Evolutionary conservation across 2,888 invertebrate species (phyloP).

Genomic region (Apamea crenata): DNA sequence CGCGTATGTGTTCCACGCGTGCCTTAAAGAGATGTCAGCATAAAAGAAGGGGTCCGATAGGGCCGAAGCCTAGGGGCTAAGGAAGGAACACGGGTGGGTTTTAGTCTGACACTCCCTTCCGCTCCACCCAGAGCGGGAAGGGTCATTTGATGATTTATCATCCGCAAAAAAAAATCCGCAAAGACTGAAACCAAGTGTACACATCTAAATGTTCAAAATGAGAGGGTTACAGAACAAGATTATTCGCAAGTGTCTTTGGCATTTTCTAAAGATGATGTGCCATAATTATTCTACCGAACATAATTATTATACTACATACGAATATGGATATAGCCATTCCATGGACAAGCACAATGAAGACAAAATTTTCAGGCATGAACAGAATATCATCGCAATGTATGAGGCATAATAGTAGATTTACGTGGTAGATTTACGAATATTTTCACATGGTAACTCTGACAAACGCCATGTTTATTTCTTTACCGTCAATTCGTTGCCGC

Average conservation of each 20-base stretch:
- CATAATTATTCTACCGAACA: background rate
- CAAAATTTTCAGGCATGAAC: accelerated
- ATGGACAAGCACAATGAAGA: background rate
- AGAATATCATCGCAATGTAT: background rate
- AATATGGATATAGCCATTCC: background rate
- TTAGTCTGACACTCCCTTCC: no score
- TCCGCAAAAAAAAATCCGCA: no score
- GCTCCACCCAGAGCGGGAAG: no score
- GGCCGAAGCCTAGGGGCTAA: no score
- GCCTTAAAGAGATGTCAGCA: no score
- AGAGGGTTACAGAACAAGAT: background rate
- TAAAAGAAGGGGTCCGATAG: no score
- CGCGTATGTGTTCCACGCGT: no score
- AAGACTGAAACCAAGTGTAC: background rate
- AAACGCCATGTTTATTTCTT: slow-evolving; percentile 88
- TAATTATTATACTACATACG: background rate
- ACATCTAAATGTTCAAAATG: background rate
- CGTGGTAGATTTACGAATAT: slow-evolving; percentile 29
- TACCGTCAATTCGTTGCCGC: slow-evolving; percentile 87
- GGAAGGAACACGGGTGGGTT: no score
- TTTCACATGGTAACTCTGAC: slow-evolving; percentile 48
- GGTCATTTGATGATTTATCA: no score
- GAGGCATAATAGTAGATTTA: slow-evolving; percentile 25
- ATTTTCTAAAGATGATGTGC: background rate
- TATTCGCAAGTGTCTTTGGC: background rate